phyloP scores from a whole-genome alignment of 1,140 invertebrate species.

The Cepaea nemoralis region DNA sequence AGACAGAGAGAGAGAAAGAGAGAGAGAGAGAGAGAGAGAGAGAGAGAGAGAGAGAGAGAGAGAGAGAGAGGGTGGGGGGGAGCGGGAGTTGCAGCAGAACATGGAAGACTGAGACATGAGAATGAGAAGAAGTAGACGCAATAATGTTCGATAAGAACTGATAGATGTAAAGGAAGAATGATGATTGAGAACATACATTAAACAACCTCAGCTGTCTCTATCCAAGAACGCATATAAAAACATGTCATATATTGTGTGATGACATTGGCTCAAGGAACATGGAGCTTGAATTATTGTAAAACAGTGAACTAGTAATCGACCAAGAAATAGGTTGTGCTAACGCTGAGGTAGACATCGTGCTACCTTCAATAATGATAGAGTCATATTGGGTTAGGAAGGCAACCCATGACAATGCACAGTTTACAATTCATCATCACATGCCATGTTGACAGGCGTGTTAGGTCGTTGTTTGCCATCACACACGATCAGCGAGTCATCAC shows the following conservation, averaged over 20 bases:
- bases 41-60: no score
- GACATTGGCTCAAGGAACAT: background rate
- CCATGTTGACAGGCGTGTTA: no score
- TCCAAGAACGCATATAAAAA: background rate
- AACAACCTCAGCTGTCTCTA: background rate
- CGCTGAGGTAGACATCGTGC: background rate
- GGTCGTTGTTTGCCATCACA: no score
- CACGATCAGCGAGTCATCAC: no score
- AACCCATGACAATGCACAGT: no score
- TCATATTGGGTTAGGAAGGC: no score
- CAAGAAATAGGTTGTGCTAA: background rate
- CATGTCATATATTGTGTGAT: background rate
- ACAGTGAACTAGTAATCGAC: background rate
- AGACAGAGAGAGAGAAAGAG: constrained; percentile 1
- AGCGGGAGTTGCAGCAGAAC: background rate
- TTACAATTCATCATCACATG: no score
- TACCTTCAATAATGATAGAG: no score
- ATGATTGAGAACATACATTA: background rate
- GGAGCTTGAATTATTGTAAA: background rate
- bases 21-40: background rate
- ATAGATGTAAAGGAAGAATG: background rate
- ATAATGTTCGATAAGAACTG: background rate
- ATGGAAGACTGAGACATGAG: background rate
- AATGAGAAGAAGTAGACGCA: background rate
- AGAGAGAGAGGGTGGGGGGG: background rate